These are phyloP conservation scores for Ptychadena robeensis DNA, from an alignment of 2,797 vertebrate genomes.

Conservation along the genomic window DNA sequence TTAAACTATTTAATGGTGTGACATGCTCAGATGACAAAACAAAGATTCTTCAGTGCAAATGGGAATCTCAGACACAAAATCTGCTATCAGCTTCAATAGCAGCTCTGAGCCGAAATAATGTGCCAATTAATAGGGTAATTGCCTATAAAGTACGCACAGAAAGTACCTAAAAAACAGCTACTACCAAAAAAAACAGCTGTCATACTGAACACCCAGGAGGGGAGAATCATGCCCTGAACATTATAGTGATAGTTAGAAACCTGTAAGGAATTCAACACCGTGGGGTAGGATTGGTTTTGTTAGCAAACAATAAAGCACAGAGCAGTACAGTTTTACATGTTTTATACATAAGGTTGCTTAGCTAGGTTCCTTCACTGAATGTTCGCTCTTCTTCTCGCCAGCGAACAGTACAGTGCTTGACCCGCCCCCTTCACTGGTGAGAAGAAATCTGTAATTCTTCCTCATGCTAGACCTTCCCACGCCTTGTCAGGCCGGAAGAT, in stretches of 20 bases:
- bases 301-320: not conserved
- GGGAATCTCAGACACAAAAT: conserved; percentile 64
- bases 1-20: conserved; percentile 64
- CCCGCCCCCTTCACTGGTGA: too few species aligned
- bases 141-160: conserved; percentile 52
- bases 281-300: not conserved
- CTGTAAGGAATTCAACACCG: not conserved
- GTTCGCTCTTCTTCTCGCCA: too few species aligned
- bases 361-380: too few species aligned
- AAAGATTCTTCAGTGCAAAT: conserved; percentile 61
- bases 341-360: not conserved
- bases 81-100: conserved; percentile 60
- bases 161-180: conserved; percentile 21
- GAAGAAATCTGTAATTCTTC: too few species aligned
- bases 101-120: conserved; percentile 55
- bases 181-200: conserved; percentile 3
- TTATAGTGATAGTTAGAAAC: not conserved
- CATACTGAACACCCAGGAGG: not conserved
- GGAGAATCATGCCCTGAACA: not conserved
- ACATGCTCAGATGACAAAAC: conserved; percentile 65
- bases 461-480: too few species aligned
- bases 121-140: conserved; percentile 62
- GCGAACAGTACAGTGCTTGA: too few species aligned
- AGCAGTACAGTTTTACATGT: not conserved
- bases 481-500: too few species aligned